These are phyloP conservation scores for Patella pellucida DNA, from an alignment of 2,888 invertebrate genomes.

Conservation along the genomic window DNA sequence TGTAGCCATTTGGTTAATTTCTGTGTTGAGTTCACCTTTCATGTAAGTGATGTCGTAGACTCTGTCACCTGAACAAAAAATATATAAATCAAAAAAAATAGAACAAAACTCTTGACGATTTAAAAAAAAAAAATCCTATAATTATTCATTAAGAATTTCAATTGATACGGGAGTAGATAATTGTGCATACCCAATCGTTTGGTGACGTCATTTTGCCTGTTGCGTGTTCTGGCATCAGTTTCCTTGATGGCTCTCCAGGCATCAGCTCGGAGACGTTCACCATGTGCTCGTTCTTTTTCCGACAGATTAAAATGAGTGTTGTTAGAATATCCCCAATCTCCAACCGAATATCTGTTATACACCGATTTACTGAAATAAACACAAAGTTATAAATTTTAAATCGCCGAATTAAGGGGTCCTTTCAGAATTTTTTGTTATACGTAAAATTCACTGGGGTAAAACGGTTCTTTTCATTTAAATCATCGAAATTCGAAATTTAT, in stretches of 20 bases:
- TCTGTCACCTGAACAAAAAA: conserved; percentile 55
- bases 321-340: conserved; percentile 91
- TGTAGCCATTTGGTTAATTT: conserved; percentile 84
- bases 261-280: conserved; percentile 65
- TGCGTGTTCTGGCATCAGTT: conserved; percentile 68
- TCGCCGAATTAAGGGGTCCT: neutral
- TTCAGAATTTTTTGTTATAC: neutral
- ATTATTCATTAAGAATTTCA: too few species aligned
- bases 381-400: neutral
- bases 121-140: too few species aligned
- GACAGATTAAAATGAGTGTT: conserved; percentile 83
- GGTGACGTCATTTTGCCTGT: conserved; percentile 81
- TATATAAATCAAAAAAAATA: too few species aligned
- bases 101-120: too few species aligned
- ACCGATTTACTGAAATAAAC: conserved; percentile 69
- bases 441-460: too few species aligned
- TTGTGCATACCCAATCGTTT: conserved; percentile 81
- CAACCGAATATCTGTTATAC: conserved; percentile 86
- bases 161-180: too few species aligned
- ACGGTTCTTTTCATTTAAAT: too few species aligned
- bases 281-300: conserved; percentile 84
- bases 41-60: conserved; percentile 59
- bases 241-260: conserved; percentile 68
- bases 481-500: too few species aligned
- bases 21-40: conserved; percentile 79